phyloP scores from a whole-genome alignment of 2,797 vertebrate genomes.

The Acrossocheilus wenchowensis region DNA sequence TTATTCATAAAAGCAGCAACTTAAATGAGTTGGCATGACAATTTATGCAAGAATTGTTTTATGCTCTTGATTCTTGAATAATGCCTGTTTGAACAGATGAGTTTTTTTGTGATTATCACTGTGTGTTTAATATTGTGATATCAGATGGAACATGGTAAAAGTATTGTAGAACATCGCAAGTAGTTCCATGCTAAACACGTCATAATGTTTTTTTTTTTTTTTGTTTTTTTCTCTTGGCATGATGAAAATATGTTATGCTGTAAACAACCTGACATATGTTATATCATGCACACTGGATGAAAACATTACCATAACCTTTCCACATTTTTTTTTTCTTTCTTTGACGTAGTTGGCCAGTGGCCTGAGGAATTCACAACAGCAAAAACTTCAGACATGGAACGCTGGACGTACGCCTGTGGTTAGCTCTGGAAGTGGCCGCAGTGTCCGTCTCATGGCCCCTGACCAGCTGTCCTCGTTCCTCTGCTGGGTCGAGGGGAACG shows the following conservation, averaged over 20 bases:
- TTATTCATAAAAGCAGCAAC: not conserved
- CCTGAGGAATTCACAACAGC: constrained; percentile 49
- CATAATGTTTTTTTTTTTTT: not conserved
- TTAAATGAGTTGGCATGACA: not conserved
- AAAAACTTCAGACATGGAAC: constrained; percentile 43
- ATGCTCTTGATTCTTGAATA: not conserved
- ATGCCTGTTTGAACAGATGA: not conserved
- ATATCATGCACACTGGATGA: constrained; percentile 5
- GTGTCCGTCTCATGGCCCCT: constrained; percentile 63
- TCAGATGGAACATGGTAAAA: not conserved
- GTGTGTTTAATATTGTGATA: not conserved
- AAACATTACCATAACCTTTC: constrained; percentile 55
- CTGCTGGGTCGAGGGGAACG: constrained; percentile 53
- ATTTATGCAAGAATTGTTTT: not conserved
- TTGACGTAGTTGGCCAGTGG: constrained; percentile 37
- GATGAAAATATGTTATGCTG: not conserved
- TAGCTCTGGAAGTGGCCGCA: constrained; percentile 40
- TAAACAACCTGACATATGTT: not conserved
- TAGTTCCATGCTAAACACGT: not conserved
- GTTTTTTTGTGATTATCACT: not conserved
- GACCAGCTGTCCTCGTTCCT: constrained; percentile 73
- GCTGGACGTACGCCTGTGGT: constrained; percentile 41
- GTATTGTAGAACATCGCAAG: not conserved
- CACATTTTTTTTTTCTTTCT: not conserved
- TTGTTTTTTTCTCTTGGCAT: not conserved